These are phyloP conservation scores for Tringa solitaria DNA, from an alignment of 2,113 vertebrate species.

Conservation along the genomic window DNA sequence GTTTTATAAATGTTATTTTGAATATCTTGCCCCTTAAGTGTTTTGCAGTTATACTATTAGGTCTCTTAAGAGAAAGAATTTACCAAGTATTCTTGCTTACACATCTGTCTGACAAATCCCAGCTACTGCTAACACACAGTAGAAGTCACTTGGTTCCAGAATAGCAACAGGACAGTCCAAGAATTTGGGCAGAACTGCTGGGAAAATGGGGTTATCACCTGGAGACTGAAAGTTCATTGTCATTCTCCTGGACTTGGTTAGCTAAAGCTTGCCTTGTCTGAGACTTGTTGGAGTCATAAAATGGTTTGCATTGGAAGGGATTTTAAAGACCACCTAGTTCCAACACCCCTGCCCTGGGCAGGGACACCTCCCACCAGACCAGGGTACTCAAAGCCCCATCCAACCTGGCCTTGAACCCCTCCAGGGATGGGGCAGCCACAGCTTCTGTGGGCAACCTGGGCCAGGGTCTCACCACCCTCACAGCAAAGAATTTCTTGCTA, in stretches of 20 bases:
- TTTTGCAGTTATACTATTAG: background rate
- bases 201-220: background rate
- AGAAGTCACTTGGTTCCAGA: background rate
- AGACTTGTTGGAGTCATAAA: background rate
- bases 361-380: too few relatives aligned
- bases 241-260: background rate
- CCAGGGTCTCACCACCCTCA: too few relatives aligned
- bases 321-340: too few relatives aligned
- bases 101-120: background rate
- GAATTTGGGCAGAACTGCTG: background rate
- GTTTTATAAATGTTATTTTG: accelerated
- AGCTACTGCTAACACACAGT: background rate
- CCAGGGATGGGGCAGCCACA: too few relatives aligned
- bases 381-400: too few relatives aligned
- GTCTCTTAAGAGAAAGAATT: background rate
- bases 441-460: too few relatives aligned
- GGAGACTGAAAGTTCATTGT: background rate
- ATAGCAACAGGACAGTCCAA: too few relatives aligned
- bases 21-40: background rate
- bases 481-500: too few relatives aligned
- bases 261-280: background rate
- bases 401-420: too few relatives aligned
- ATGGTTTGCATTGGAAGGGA: too few relatives aligned
- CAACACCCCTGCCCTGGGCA: too few relatives aligned
- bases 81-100: background rate